Conservation (phyloP, 2,888 invertebrate species). For the Cosmorhoe ocellata region DNA sequence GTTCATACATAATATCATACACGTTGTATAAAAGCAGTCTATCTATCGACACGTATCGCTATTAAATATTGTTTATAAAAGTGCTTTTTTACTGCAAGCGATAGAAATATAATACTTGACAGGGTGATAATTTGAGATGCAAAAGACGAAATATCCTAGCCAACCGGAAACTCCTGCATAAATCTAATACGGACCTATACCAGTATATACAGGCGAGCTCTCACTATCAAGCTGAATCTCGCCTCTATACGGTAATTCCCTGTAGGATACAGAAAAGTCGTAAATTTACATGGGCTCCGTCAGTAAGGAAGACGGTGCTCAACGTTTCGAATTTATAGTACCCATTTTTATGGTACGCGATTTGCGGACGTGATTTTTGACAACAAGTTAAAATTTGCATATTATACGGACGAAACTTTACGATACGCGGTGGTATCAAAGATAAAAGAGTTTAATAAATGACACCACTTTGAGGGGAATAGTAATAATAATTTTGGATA, state of each 20-base stretch:
- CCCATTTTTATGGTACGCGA: slow-evolving; percentile 66
- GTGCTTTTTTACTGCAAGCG: no score
- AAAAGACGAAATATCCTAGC: no score
- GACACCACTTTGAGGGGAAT: not conserved
- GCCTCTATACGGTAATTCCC: slow-evolving; percentile 68
- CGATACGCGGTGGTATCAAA: slow-evolving; percentile 37
- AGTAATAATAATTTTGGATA: no score
- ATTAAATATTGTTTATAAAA: no score
- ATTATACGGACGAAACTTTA: slow-evolving; percentile 59
- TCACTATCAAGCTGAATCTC: slow-evolving; percentile 64
- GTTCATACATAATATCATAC: no score
- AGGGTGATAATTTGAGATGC: no score
- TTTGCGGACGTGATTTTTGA: slow-evolving; percentile 70
- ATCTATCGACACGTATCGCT: no score
- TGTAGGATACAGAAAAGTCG: slow-evolving; percentile 71
- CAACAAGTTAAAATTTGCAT: slow-evolving; percentile 67
- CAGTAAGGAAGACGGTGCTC: slow-evolving; percentile 57
- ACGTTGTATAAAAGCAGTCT: no score
- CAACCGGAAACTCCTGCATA: slow-evolving; percentile 45
- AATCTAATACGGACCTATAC: slow-evolving; percentile 39
- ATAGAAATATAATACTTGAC: no score
- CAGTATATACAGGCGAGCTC: slow-evolving; percentile 38
- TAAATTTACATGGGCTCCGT: slow-evolving; percentile 70
- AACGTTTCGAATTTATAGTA: slow-evolving; percentile 64
- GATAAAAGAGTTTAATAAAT: slow-evolving; percentile 36